A percentile compares a stretch with the other conserved stretches of the same genome.
Conservation (phyloP, 2,888 invertebrate species). For the Eupithecia vulgata region DNA sequence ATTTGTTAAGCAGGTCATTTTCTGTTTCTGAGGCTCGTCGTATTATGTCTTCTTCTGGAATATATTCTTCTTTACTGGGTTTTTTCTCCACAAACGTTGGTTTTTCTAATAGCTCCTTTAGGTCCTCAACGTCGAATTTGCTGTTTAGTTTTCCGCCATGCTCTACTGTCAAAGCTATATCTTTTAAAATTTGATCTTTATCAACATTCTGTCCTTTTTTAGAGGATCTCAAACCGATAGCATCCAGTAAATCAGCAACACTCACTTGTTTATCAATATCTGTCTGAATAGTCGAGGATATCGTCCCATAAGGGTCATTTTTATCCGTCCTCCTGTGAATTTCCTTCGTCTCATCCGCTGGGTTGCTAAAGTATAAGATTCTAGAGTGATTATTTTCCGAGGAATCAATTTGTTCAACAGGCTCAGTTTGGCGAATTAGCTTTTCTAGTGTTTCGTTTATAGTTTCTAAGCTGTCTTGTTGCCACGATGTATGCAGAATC, state of each 20-base stretch:
- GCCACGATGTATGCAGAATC: constrained; percentile 26
- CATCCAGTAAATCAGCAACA: constrained; percentile 22
- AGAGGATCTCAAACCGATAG: constrained; percentile 11
- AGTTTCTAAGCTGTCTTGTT: constrained; percentile 34
- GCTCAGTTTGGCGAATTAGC: constrained; percentile 34
- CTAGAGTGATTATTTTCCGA: constrained; percentile 30
- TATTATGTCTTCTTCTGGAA: constrained; percentile 11
- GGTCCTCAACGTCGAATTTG: not conserved
- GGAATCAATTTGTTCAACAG: not conserved
- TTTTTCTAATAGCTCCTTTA: constrained; percentile 11
- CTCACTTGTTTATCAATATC: not conserved
- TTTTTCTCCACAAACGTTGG: constrained; percentile 1
- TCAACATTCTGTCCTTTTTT: constrained; percentile 6
- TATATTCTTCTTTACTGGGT: constrained; percentile 3
- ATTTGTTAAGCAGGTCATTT: constrained; percentile 28
- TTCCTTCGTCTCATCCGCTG: constrained; percentile 14
- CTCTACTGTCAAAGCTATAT: constrained; percentile 8
- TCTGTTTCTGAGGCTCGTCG: constrained; percentile 7
- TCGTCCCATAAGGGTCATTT: not conserved
- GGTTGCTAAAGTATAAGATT: constrained; percentile 22
- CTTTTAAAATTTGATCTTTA: constrained; percentile 9
- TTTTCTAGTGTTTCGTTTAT: constrained; percentile 33
- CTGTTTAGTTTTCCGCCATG: not conserved
- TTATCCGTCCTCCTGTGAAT: not conserved
- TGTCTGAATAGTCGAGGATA: constrained; percentile 4